These are phyloP conservation scores for Eupithecia subfuscata DNA, from an alignment of 2,888 invertebrate genomes.

Conservation along the genomic window DNA sequence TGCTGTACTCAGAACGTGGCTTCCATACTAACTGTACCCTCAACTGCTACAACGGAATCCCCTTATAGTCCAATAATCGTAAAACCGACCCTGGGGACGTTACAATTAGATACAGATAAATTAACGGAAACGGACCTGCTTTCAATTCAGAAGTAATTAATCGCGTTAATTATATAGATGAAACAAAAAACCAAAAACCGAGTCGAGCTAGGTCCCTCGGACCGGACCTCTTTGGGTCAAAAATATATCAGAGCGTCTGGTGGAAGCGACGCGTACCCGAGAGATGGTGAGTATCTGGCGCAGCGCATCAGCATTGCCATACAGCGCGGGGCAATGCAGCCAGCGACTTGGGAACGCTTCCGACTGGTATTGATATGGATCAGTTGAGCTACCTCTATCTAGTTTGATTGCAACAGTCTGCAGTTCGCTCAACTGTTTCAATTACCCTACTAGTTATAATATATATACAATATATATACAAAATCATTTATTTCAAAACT, in stretches of 20 bases:
- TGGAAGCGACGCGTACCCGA: neutral
- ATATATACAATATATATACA: too few relatives aligned
- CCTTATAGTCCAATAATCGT: constrained; percentile 15
- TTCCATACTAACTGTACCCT: neutral
- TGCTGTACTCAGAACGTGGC: neutral
- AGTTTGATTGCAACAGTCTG: neutral
- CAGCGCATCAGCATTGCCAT: neutral
- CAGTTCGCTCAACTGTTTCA: neutral
- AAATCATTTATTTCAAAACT: too few relatives aligned
- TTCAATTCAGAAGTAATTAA: constrained; percentile 9
- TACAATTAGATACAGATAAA: constrained; percentile 15
- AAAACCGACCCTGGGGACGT: constrained; percentile 13
- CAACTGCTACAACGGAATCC: neutral
- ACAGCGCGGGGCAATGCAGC: neutral
- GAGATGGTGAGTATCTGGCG: neutral
- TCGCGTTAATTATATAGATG: neutral
- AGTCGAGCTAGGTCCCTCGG: neutral
- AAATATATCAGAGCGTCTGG: neutral
- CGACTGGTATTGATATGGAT: neutral
- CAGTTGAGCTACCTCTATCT: neutral
- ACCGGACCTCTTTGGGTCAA: neutral
- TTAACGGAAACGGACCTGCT: neutral
- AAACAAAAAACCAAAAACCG: neutral
- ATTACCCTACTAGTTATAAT: too few relatives aligned
- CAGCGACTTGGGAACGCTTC: neutral